These are phyloP conservation scores for Pandion haliaetus DNA, from an alignment of 2,113 vertebrate species.

Conservation along the genomic window DNA sequence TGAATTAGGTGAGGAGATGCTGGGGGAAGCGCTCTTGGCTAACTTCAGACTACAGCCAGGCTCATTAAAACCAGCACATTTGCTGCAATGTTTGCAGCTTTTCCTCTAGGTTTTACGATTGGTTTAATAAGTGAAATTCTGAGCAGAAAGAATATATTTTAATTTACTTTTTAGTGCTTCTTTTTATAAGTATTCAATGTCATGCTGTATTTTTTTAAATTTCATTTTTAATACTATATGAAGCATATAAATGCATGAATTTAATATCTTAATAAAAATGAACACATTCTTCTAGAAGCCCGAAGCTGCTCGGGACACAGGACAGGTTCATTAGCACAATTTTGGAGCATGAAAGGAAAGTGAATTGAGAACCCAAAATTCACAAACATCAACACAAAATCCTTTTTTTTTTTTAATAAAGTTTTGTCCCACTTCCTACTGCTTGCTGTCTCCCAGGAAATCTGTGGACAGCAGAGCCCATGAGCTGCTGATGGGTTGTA, in stretches of 20 bases:
- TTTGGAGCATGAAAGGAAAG: background rate
- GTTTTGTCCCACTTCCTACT: background rate
- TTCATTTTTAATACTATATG: background rate
- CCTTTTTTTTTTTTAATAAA: too few relatives aligned
- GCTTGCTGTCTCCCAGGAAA: background rate
- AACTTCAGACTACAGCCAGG: background rate
- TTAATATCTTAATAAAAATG: background rate
- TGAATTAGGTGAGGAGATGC: conserved; percentile 5
- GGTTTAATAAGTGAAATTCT: background rate
- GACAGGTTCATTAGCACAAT: background rate
- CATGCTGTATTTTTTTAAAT: background rate
- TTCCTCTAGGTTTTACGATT: background rate
- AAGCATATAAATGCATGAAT: background rate
- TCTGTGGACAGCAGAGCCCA: background rate
- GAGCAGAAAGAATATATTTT: background rate
- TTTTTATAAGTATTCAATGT: background rate
- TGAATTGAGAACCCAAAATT: background rate
- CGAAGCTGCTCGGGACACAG: background rate
- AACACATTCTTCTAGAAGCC: background rate
- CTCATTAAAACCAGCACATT: conserved; percentile 29
- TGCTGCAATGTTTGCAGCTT: background rate
- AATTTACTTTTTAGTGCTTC: background rate
- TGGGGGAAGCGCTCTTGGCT: background rate
- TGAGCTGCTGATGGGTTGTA: background rate
- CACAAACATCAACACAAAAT: background rate